Evolutionary conservation across 2,113 vertebrate genomes (phyloP), one percentile per base, ranked within the genome.

Genomic region (Pelecanoides urinatrix): DNA sequence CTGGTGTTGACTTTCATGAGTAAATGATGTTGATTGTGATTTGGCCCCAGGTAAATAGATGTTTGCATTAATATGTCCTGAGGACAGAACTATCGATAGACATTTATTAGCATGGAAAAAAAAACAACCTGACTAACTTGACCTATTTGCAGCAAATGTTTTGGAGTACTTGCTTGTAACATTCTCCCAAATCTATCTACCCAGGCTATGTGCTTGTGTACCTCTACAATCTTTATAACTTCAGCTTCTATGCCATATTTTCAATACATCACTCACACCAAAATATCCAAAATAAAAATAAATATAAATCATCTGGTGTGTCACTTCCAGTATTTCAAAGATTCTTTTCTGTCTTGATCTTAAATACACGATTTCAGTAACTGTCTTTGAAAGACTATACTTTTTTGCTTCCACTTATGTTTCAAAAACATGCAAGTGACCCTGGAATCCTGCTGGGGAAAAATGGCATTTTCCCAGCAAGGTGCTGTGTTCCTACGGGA

Each of bases 381-480:
- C 59, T 6, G 27, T 32, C 73, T 94, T 95, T 96, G 86, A 97
- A 95, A 84, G 56, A 55, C 55, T 89, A 7, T 32, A 32, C 23
- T 42, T 87, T 90, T 81, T 84, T 92, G 22, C 40, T 89, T 81
- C 38, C 38, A 58, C 40, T 78, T 53, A 36, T 4, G 3, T 80
- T 96, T 92, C 91, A 90, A 66, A 94, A 94, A 55, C 50, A 75
- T 92, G 44, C n/a, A 66, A 72, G 58, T 89, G 80, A 92, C 89
- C 91, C 77, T 92, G 77, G 55, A 86, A 91, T 91, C 92, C 90
- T 78, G 56, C 74, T 90, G 86, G 86, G 76, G 22, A 1, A 95
- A 97, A 95, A 89, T n/a, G 53, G 22, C 52, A 17, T 92, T 94
- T 94, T 94, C 73, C 34, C 73, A 89, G 96, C 84, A 92, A 95